These are phyloP conservation scores for Mesorhabditis spiculigera DNA, from an alignment of 2,888 invertebrate species.

Conservation along the genomic window DNA sequence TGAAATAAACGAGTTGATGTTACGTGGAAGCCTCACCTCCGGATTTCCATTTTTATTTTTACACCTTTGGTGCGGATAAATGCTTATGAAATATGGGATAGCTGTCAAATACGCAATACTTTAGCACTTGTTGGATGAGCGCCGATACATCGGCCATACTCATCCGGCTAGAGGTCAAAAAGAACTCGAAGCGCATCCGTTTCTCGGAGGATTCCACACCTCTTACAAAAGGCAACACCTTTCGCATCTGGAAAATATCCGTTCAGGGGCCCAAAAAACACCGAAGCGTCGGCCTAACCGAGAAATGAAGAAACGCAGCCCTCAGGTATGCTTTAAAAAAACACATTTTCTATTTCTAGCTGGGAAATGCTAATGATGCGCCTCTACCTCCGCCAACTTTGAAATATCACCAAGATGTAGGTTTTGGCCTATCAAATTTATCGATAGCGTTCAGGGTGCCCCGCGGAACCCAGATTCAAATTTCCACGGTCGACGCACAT, in stretches of 20 bases:
- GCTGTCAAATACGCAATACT: neutral
- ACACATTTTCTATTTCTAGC: neutral
- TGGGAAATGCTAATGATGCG: neutral
- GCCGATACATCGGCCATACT: neutral
- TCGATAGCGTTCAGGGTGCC: neutral
- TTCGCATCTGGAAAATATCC: neutral
- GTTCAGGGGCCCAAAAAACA: neutral
- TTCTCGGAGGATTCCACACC: neutral
- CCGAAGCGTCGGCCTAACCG: neutral
- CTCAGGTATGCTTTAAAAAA: neutral
- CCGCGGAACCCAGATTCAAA: neutral
- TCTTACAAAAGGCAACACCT: neutral
- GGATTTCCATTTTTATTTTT: no score
- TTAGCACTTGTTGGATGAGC: neutral
- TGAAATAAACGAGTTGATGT: no score
- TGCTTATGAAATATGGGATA: no score
- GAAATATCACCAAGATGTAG: neutral
- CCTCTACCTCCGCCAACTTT: neutral
- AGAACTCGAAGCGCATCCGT: neutral
- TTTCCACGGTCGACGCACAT: constrained; percentile 41
- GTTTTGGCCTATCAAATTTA: neutral
- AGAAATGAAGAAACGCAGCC: constrained; percentile 6
- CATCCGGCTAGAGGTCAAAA: constrained; percentile 1
- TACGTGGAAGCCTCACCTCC: no score
- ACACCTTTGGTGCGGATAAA: no score